Evolutionary conservation across 1,140 invertebrate genomes (phyloP), one percentile per base, ranked within the genome.

Genomic region (Pteromalus puparum): DNA sequence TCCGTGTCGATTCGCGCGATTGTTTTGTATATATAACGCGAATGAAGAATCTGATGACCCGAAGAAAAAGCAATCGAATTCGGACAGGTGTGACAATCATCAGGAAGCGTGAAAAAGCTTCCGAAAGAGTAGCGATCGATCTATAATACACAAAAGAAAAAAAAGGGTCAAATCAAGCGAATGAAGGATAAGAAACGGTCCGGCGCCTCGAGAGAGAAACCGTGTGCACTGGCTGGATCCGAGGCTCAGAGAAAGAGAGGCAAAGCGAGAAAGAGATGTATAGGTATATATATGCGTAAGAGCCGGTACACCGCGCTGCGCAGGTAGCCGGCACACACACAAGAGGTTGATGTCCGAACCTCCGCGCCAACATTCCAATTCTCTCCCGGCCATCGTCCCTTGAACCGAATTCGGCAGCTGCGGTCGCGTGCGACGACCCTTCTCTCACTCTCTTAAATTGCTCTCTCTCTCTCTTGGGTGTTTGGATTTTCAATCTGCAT

Each of bases 351-450:
- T 88, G 90, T 88, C 89, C 89, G 89, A 88, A 88, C 80, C 72
- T 38, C 67, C 86, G 87, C 86, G 88, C 89, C 89, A 91, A 90
- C 89, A 91, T 90, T 90, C 89, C 88, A 75, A 88, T 86, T 89
- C 70, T 82, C 76, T 78, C n/a, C 0, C 85, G 83, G 84, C 87
- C 48, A 65, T 77, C 75, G 46, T 77, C 48, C 75, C 75, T 77
- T 77, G 75, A 77, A 77, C 75, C 75, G 38, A 77, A 77, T 77
- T 77, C 75, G 46, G 26, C 75, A 26, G 26, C 24, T 18, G 24
- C 75, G 26, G 46, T 61, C 53, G 53, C 53, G 53, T 61, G 53
- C 53, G 53, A 61, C 53, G 53, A 61, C 21, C 53, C 53, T 61
- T 61, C 18, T 48, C 42, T 46, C 2, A 1, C 42, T 46, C 42